Evolutionary conservation across 2,113 vertebrate genomes (phyloP).

Genomic region (Silurus glanis): DNA sequence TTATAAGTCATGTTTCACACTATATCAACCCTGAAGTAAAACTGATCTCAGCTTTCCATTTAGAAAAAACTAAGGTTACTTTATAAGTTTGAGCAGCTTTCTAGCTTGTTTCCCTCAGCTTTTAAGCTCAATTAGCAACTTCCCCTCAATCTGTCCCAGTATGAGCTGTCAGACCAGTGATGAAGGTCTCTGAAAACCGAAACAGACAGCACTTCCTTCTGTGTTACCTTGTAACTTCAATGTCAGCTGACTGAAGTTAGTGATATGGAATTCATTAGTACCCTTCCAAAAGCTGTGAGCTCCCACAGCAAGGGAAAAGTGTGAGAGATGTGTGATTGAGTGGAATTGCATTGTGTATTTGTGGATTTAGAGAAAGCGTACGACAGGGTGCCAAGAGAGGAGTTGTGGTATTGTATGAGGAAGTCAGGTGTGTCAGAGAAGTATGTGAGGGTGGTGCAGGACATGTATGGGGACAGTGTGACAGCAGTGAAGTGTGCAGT

Average conservation of each 20-base stretch:
- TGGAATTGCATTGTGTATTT: no score
- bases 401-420: no score
- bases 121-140: constrained; percentile 40
- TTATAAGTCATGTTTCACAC: neutral
- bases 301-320: neutral
- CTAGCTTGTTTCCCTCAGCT: neutral
- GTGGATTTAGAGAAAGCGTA: no score
- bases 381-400: no score
- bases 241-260: neutral
- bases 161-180: constrained; percentile 25
- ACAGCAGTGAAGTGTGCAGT: no score
- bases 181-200: neutral
- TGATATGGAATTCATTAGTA: neutral
- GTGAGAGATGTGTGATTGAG: no score
- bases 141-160: neutral
- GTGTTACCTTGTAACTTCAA: neutral
- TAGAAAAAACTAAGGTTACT: neutral
- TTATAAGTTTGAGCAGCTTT: neutral
- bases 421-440: no score
- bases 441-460: no score
- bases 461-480: no score
- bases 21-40: neutral
- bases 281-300: constrained; percentile 22
- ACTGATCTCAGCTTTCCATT: neutral
- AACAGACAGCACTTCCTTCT: neutral